These are phyloP conservation scores for Penaeus japonicus DNA, from an alignment of 1,140 invertebrate species.

Conservation along the genomic window DNA sequence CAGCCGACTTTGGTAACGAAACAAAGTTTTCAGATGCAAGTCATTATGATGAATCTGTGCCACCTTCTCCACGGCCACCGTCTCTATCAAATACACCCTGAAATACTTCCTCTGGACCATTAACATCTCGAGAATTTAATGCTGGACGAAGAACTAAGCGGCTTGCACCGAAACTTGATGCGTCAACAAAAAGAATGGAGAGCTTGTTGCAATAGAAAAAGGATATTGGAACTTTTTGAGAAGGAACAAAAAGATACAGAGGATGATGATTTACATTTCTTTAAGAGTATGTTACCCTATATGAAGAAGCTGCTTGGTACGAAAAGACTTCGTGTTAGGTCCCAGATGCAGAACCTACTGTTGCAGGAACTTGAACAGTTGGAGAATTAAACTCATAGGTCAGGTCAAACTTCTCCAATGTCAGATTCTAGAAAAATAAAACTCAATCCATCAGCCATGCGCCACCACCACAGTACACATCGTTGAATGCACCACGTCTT, in stretches of 20 bases:
- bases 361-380: slow-evolving; percentile 12
- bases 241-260: too few species aligned
- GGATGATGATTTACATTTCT: too few species aligned
- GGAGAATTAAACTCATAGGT: neutral
- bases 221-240: too few species aligned
- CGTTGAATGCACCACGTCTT: too few species aligned
- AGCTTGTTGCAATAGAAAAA: neutral
- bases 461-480: too few species aligned
- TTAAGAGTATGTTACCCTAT: slow-evolving; percentile 3
- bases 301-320: neutral
- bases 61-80: slow-evolving; percentile 14
- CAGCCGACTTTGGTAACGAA: neutral
- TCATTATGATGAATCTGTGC: neutral
- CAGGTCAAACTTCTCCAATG: slow-evolving; percentile 8
- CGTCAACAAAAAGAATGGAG: neutral
- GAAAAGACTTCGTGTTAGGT: neutral
- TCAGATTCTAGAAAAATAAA: neutral
- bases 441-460: neutral
- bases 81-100: neutral
- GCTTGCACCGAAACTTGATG: too few species aligned
- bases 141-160: slow-evolving; percentile 2
- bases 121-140: slow-evolving; percentile 4
- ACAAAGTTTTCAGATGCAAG: slow-evolving; percentile 12
- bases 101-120: neutral
- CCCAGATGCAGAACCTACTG: neutral